Conservation (phyloP, 2,888 invertebrate species). For the Drosophila yooni region DNA sequence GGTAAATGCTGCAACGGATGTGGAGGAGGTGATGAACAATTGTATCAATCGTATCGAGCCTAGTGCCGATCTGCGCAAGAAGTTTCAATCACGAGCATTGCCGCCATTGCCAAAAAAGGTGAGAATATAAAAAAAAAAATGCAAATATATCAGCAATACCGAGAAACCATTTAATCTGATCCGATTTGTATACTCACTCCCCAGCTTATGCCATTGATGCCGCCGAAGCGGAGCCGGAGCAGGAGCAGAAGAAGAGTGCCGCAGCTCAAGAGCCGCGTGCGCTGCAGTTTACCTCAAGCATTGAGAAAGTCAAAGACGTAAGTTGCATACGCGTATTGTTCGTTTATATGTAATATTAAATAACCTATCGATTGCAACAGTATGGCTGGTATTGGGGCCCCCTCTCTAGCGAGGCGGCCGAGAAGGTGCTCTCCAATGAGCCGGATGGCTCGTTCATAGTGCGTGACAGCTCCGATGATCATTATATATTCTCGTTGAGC, state of each 20-base stretch:
- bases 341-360: not conserved
- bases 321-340: slow-evolving; percentile 83
- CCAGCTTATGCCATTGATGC: slow-evolving; percentile 70
- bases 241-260: slow-evolving; percentile 75
- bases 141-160: not conserved
- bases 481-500: slow-evolving; percentile 96
- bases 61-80: slow-evolving; percentile 82
- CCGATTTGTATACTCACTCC: not conserved
- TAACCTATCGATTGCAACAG: slow-evolving; percentile 85
- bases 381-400: slow-evolving; percentile 99
- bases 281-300: slow-evolving; percentile 95
- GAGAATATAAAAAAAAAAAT: slow-evolving; percentile 44
- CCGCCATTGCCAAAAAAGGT: slow-evolving; percentile 88
- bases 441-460: slow-evolving; percentile 97
- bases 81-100: slow-evolving; percentile 88
- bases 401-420: slow-evolving; percentile 95
- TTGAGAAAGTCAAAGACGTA: slow-evolving; percentile 97
- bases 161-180: not conserved
- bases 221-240: slow-evolving; percentile 57
- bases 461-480: slow-evolving; percentile 96
- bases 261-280: slow-evolving; percentile 83
- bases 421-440: slow-evolving; percentile 95
- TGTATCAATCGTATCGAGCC: slow-evolving; percentile 51
- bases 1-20: slow-evolving; percentile 27
- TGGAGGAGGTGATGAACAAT: slow-evolving; percentile 50